Percentiles rank a stretch among this genome's conserved stretches.
These are phyloP conservation scores for Cirrhinus molitorella DNA, from an alignment of 2,797 vertebrate species.

Conservation along the genomic window DNA sequence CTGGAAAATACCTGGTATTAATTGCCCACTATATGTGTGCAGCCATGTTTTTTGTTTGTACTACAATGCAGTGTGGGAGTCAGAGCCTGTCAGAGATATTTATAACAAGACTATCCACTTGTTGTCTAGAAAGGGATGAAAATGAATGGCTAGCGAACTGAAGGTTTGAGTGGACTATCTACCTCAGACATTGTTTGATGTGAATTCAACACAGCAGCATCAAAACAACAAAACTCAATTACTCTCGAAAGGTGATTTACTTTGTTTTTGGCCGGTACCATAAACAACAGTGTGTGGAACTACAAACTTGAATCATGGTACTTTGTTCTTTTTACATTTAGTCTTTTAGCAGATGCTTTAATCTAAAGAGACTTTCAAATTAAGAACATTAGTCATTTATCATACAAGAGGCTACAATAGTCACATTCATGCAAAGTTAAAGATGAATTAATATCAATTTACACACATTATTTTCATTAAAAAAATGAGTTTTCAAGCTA, in stretches of 20 bases:
- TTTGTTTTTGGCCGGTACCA: background rate
- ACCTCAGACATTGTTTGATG: background rate
- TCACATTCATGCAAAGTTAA: background rate
- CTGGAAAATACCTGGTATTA: background rate
- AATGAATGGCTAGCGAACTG: background rate
- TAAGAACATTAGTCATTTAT: background rate
- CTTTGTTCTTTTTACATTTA: background rate
- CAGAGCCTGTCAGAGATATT: background rate
- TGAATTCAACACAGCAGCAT: background rate
- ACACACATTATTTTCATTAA: too few species aligned
- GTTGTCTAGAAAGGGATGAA: background rate
- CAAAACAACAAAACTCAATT: conserved; percentile 6
- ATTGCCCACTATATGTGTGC: background rate
- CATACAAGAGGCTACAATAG: background rate
- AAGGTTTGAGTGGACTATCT: background rate
- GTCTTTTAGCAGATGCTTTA: background rate
- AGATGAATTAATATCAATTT: background rate
- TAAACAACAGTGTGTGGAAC: background rate
- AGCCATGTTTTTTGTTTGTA: conserved; percentile 8
- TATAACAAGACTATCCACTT: background rate
- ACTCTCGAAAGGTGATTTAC: background rate
- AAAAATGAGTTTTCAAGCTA: too few species aligned
- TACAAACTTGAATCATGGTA: background rate
- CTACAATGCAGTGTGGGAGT: background rate
- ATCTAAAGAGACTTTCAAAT: background rate